These are phyloP conservation scores for Terebella lapidaria DNA, from an alignment of 2,888 invertebrate species.

Conservation along the genomic window DNA sequence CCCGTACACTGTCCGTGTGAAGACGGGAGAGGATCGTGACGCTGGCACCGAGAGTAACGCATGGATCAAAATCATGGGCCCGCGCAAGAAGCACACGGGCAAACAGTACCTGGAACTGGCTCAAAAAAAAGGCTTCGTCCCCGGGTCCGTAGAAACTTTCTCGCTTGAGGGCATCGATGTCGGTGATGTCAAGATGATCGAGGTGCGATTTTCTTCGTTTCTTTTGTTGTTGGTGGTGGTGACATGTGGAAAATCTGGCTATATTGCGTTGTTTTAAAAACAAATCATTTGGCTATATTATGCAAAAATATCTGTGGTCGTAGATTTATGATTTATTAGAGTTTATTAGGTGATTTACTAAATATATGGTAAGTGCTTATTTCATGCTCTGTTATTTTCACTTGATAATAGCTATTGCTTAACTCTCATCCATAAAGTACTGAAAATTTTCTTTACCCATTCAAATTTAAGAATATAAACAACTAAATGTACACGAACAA, in stretches of 20 bases:
- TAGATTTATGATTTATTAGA: no score
- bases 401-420: no score
- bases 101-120: slow-evolving; percentile 42
- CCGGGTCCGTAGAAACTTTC: slow-evolving; percentile 48
- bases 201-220: slow-evolving; percentile 31
- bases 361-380: no score
- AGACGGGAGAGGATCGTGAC: slow-evolving; percentile 48
- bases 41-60: slow-evolving; percentile 48
- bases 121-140: slow-evolving; percentile 42
- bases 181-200: slow-evolving; percentile 45
- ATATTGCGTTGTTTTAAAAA: no score
- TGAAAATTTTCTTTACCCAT: no score
- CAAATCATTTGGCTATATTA: no score
- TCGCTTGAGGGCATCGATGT: slow-evolving; percentile 50
- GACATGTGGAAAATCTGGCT: background rate
- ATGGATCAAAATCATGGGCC: slow-evolving; percentile 44
- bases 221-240: background rate
- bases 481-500: no score
- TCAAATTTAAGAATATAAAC: no score
- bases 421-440: no score
- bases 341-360: no score
- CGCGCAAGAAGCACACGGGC: slow-evolving; percentile 40
- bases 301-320: no score
- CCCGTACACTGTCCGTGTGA: slow-evolving; percentile 48
- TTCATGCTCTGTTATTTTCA: no score